These are phyloP conservation scores for Cossypha polioptera DNA, from an alignment of 2,797 vertebrate genomes.

Conservation along the genomic window DNA sequence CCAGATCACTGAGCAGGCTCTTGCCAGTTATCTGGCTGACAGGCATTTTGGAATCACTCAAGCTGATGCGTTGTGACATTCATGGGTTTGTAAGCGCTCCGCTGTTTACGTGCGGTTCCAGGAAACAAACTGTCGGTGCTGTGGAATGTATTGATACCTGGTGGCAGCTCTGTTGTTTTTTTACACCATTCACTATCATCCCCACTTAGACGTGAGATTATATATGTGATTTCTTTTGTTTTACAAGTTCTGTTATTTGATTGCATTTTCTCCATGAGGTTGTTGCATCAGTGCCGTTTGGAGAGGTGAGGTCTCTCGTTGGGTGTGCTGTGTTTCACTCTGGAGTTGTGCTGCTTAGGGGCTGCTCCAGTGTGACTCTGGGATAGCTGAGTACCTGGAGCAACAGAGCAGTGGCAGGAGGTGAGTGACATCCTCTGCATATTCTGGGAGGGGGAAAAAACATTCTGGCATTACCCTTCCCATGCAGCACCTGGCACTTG, in stretches of 20 bases:
- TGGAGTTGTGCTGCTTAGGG: background rate
- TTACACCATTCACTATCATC: slow-evolving; percentile 51
- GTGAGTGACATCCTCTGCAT: background rate
- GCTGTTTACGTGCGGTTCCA: slow-evolving; percentile 27
- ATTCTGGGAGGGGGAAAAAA: background rate
- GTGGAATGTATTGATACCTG: slow-evolving; percentile 49
- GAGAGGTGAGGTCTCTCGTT: background rate
- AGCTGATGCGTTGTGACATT: slow-evolving; percentile 42
- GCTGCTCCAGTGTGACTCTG: background rate
- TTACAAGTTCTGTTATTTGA: slow-evolving; percentile 4
- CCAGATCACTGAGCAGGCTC: slow-evolving; percentile 31
- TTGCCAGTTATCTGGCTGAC: background rate
- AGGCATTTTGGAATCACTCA: slow-evolving; percentile 38
- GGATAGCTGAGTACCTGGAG: background rate
- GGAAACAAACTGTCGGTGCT: slow-evolving; percentile 67
- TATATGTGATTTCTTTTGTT: slow-evolving; percentile 51
- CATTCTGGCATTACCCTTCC: accelerated
- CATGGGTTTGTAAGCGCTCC: slow-evolving; percentile 24
- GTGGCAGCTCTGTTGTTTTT: slow-evolving; percentile 30
- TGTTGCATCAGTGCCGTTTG: background rate
- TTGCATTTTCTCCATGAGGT: background rate
- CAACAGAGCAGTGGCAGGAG: background rate
- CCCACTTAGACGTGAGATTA: slow-evolving; percentile 8
- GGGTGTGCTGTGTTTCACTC: background rate
- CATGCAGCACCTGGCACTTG: background rate